phyloP scores from a whole-genome alignment of 2,888 invertebrate genomes.

The Busseola fusca region DNA sequence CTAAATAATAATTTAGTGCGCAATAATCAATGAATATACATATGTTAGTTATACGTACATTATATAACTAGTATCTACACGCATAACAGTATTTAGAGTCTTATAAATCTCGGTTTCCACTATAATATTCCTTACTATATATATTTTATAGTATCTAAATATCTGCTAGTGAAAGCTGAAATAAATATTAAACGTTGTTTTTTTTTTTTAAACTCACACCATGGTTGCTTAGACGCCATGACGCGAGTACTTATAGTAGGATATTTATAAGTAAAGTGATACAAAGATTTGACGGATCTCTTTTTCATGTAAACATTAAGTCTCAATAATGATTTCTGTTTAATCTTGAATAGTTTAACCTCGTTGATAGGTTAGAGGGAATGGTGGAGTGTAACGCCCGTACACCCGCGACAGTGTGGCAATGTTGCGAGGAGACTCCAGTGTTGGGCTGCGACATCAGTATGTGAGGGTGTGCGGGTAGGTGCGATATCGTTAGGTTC shows the following conservation, averaged over 20 bases:
- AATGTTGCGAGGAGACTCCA: slow-evolving; percentile 26
- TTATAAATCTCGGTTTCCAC: slow-evolving; percentile 52
- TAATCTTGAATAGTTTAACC: slow-evolving; percentile 60
- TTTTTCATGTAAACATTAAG: slow-evolving; percentile 55
- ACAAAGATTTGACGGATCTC: slow-evolving; percentile 56
- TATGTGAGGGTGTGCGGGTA: slow-evolving; percentile 60
- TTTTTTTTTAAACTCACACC: slow-evolving; percentile 35
- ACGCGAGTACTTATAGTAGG: slow-evolving; percentile 38
- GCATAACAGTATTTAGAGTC: slow-evolving; percentile 70
- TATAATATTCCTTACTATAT: slow-evolving; percentile 46
- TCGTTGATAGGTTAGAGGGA: slow-evolving; percentile 62
- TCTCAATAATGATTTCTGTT: slow-evolving; percentile 57
- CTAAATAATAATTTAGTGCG: slow-evolving; percentile 67
- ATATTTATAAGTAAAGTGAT: slow-evolving; percentile 62
- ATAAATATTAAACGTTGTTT: slow-evolving; percentile 18
- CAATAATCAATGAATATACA: slow-evolving; percentile 74
- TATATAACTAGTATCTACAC: slow-evolving; percentile 69
- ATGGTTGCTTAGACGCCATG: slow-evolving; percentile 41
- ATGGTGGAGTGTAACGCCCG: slow-evolving; percentile 55
- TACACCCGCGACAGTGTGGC: slow-evolving; percentile 42
- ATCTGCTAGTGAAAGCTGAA: slow-evolving; percentile 41
- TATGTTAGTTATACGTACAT: slow-evolving; percentile 61
- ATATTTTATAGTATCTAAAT: slow-evolving; percentile 40
- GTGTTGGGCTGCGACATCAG: slow-evolving; percentile 58
- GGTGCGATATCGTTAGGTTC: slow-evolving; percentile 67